Percentiles rank a stretch among this genome's conserved stretches.
These are phyloP conservation scores for Parthenolecanium corni DNA, from an alignment of 2,888 invertebrate genomes.

Conservation along the genomic window DNA sequence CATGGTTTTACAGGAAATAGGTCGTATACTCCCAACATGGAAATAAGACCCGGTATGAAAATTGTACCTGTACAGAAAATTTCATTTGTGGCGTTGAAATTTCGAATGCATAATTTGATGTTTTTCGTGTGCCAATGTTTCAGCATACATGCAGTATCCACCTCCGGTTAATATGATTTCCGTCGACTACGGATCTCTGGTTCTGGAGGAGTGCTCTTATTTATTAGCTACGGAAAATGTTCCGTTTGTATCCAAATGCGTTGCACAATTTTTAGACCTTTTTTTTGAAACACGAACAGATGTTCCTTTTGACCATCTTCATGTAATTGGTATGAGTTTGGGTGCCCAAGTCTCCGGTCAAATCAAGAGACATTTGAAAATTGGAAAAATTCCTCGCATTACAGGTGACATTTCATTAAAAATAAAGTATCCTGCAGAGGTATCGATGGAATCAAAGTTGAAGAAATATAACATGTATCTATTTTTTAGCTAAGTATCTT, in stretches of 20 bases:
- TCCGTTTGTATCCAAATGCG: constrained; percentile 48
- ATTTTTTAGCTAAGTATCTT: not conserved
- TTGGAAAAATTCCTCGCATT: constrained; percentile 43
- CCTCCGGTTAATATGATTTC: constrained; percentile 49
- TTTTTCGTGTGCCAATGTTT: constrained; percentile 25
- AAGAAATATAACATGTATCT: no score
- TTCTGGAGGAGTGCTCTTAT: constrained; percentile 50
- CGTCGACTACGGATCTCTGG: constrained; percentile 50
- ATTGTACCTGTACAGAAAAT: not conserved
- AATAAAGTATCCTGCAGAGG: not conserved
- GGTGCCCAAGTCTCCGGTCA: constrained; percentile 51
- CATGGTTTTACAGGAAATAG: constrained; percentile 53
- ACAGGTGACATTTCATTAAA: constrained; percentile 47
- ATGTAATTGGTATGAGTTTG: constrained; percentile 53
- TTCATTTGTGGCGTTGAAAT: no score
- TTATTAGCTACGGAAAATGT: constrained; percentile 47
- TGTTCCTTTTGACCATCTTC: constrained; percentile 41
- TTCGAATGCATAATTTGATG: not conserved
- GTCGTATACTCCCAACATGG: constrained; percentile 48
- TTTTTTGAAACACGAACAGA: constrained; percentile 41
- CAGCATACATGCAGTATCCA: constrained; percentile 45
- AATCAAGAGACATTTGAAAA: constrained; percentile 42
- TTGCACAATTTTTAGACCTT: constrained; percentile 47
- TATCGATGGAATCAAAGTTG: not conserved
- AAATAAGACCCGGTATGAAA: constrained; percentile 50